Evolutionary conservation across 2,797 vertebrate species (phyloP).

Genomic region (Enteromius argenteus): DNA sequence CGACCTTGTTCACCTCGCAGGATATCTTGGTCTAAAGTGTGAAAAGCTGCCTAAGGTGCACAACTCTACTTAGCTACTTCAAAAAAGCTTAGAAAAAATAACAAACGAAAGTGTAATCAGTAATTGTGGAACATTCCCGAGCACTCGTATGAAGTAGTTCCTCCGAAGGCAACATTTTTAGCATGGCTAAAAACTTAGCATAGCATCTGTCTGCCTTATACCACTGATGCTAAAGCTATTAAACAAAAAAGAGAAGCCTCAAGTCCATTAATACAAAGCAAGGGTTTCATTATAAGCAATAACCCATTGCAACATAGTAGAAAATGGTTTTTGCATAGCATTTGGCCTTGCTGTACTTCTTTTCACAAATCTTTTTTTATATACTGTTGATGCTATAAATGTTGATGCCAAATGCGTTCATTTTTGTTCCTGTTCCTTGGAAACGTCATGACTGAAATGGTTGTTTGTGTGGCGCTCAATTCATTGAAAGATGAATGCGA

Average conservation of each 20-base stretch:
- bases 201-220: conserved; percentile 72
- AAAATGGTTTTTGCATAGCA: conserved; percentile 81
- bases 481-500: conserved; percentile 68
- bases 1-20: conserved; percentile 48
- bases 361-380: conserved; percentile 54
- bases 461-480: conserved; percentile 62
- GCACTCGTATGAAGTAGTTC: conserved; percentile 71
- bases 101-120: conserved; percentile 54
- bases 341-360: conserved; percentile 76
- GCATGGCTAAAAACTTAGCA: conserved; percentile 71
- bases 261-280: conserved; percentile 72
- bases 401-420: conserved; percentile 76
- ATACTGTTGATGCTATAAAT: conserved; percentile 62
- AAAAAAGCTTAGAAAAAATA: conserved; percentile 60
- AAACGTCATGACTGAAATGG: conserved; percentile 68
- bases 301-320: conserved; percentile 57
- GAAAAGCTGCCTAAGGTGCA: conserved; percentile 58
- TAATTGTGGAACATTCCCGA: conserved; percentile 70
- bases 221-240: conserved; percentile 66
- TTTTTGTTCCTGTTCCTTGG: conserved; percentile 30
- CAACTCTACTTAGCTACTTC: conserved; percentile 57
- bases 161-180: conserved; percentile 79
- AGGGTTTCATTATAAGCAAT: conserved; percentile 68
- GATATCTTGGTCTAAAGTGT: conserved; percentile 56
- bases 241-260: conserved; percentile 61